phyloP scores from a whole-genome alignment of 2,797 vertebrate species.

The Propithecus perrieri region DNA sequence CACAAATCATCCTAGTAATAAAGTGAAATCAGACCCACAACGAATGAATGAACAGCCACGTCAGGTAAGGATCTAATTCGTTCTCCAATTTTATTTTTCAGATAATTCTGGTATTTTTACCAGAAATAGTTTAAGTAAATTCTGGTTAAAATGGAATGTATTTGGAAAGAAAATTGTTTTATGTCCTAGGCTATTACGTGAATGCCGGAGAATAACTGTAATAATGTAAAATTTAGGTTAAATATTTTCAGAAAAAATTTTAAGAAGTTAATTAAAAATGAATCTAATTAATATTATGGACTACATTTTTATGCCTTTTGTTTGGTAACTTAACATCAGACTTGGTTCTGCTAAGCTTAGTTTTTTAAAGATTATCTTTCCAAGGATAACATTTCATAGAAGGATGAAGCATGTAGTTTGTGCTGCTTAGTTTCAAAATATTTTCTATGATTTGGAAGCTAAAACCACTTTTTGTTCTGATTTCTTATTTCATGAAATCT shows the following conservation, averaged over 20 bases:
- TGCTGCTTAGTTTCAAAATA: conserved; percentile 61
- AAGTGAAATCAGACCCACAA: conserved; percentile 94
- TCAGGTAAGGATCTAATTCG: conserved; percentile 87
- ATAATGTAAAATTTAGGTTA: conserved; percentile 38
- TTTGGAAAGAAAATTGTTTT: conserved; percentile 63
- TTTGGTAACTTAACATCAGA: conserved; percentile 43
- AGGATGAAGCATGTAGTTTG: conserved; percentile 46
- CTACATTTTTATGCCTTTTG: conserved; percentile 44
- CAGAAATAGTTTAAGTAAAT: conserved; percentile 28
- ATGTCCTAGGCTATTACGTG: neutral
- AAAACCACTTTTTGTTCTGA: conserved; percentile 56
- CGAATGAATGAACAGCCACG: conserved; percentile 92
- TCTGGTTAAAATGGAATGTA: conserved; percentile 54
- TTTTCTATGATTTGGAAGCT: conserved; percentile 59
- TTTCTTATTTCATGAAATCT: conserved; percentile 66
- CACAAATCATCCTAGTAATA: conserved; percentile 94
- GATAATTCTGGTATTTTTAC: conserved; percentile 11
- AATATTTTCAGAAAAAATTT: conserved; percentile 47
- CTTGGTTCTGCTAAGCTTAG: conserved; percentile 13
- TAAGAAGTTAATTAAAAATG: conserved; percentile 48
- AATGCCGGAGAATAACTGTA: conserved; percentile 41
- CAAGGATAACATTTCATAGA: conserved; percentile 50
- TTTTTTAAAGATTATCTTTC: conserved; percentile 57
- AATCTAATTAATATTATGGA: conserved; percentile 5
- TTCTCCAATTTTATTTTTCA: neutral